A percentile compares a stretch with the other conserved stretches of the same genome.
Conservation (phyloP, 1,140 invertebrate species). For the Adelges cooleyi region DNA sequence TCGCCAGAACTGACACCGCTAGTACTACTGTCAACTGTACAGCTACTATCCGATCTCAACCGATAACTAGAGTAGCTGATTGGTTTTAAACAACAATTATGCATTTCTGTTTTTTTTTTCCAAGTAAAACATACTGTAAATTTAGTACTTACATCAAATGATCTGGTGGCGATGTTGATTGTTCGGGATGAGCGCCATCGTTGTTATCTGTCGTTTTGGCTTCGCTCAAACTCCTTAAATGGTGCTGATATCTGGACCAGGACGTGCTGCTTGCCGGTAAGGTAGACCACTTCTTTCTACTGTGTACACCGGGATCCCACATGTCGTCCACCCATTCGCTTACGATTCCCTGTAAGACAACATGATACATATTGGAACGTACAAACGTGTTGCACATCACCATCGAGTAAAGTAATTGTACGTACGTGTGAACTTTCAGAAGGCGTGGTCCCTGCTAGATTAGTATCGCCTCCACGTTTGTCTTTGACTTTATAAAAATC, state of each 20-base stretch:
- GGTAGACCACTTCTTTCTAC: constrained; percentile 14
- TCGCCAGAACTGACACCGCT: constrained; percentile 67
- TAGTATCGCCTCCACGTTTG: not conserved
- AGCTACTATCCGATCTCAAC: constrained; percentile 34
- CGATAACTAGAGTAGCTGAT: constrained; percentile 1
- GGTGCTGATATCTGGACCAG: constrained; percentile 20
- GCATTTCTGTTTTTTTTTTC: no score
- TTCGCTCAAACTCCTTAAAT: constrained; percentile 36
- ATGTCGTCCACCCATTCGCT: constrained; percentile 20
- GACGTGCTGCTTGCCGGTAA: not conserved
- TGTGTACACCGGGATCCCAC: constrained; percentile 11
- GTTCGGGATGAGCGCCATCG: not conserved
- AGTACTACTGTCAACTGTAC: constrained; percentile 58
- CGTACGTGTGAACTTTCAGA: constrained; percentile 17
- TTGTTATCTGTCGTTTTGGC: constrained; percentile 33
- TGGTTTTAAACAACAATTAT: no score
- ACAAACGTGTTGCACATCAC: no score
- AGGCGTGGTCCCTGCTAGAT: constrained; percentile 5
- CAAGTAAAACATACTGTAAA: not conserved
- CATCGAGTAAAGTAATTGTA: no score
- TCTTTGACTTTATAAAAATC: constrained; percentile 23
- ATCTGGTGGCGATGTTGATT: not conserved
- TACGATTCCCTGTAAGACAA: constrained; percentile 3
- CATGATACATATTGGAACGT: not conserved
- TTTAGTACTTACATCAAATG: not conserved